These are phyloP conservation scores for Philotrypesis tridentata DNA, from an alignment of 1,140 invertebrate genomes.

Conservation along the genomic window DNA sequence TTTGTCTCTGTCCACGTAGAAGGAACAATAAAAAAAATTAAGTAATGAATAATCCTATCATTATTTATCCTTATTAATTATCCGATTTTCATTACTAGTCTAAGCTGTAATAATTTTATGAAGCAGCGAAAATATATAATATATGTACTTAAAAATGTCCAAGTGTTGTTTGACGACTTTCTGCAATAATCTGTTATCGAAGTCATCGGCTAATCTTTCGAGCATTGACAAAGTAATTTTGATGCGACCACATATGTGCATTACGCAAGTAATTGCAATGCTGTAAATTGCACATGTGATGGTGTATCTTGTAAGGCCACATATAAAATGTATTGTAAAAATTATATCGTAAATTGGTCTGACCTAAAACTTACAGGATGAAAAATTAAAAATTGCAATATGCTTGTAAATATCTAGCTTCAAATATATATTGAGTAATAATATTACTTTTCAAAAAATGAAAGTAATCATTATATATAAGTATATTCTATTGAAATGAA, in stretches of 20 bases:
- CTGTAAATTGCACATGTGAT: constrained; percentile 55
- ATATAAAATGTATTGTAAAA: constrained; percentile 54
- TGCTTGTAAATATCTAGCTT: too few species aligned
- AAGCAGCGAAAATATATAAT: not conserved
- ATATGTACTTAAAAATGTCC: constrained; percentile 24
- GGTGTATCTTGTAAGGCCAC: constrained; percentile 54
- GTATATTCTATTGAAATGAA: too few species aligned
- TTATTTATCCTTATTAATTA: too few species aligned
- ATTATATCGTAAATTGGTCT: constrained; percentile 59
- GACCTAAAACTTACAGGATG: not conserved
- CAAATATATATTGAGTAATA: too few species aligned
- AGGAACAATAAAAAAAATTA: too few species aligned
- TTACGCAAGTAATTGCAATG: constrained; percentile 57
- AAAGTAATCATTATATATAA: too few species aligned
- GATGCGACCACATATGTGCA: constrained; percentile 58
- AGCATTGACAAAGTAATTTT: constrained; percentile 50
- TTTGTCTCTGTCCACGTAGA: too few species aligned
- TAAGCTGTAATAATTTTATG: too few species aligned
- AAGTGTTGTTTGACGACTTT: constrained; percentile 37
- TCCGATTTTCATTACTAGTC: too few species aligned
- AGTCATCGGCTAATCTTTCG: constrained; percentile 28
- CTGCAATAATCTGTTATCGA: not conserved
- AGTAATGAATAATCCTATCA: too few species aligned
- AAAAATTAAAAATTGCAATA: too few species aligned
- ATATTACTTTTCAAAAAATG: not conserved